Percentiles rank a stretch among this genome's conserved stretches.
Evolutionary conservation across 1,140 invertebrate species (phyloP).

Genomic region (Paralvinella palmiformis): DNA sequence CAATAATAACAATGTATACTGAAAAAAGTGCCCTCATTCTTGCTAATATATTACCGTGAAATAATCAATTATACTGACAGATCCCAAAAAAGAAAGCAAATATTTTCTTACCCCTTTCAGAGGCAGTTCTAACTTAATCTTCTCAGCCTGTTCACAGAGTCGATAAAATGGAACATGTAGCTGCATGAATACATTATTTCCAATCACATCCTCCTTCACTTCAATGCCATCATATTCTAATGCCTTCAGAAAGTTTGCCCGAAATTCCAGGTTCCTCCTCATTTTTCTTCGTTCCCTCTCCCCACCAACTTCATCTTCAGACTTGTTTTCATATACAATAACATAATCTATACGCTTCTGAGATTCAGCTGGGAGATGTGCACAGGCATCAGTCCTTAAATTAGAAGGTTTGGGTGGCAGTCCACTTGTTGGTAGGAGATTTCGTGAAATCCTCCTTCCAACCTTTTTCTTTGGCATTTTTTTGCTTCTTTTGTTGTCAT

Average conservation of each 20-base stretch:
- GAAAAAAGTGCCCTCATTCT: too few relatives aligned
- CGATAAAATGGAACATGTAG: conserved; percentile 42
- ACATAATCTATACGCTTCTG: conserved; percentile 39
- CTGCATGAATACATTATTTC: conserved; percentile 35
- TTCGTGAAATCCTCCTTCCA: too few relatives aligned
- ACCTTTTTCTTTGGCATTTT: too few relatives aligned
- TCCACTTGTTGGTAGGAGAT: too few relatives aligned
- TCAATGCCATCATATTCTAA: conserved; percentile 28
- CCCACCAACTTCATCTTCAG: conserved; percentile 2
- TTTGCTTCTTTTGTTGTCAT: too few relatives aligned
- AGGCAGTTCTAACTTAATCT: conserved; percentile 43
- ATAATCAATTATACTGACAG: not conserved
- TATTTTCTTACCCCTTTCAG: conserved; percentile 34
- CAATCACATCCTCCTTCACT: conserved; percentile 28
- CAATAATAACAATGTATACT: too few relatives aligned
- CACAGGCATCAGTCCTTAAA: too few relatives aligned
- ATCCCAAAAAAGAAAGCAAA: not conserved
- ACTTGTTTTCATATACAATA: conserved; percentile 26
- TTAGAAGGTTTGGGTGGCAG: too few relatives aligned
- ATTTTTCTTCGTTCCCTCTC: conserved; percentile 20
- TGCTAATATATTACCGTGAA: too few relatives aligned
- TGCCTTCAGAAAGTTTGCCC: conserved; percentile 22
- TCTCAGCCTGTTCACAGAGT: conserved; percentile 44
- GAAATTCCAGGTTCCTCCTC: conserved; percentile 22
- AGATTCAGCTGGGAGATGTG: conserved; percentile 15